A percentile compares a stretch with the other conserved stretches of the same genome.
phyloP scores from a whole-genome alignment of 2,888 invertebrate species.

The Smittia aterrima region DNA sequence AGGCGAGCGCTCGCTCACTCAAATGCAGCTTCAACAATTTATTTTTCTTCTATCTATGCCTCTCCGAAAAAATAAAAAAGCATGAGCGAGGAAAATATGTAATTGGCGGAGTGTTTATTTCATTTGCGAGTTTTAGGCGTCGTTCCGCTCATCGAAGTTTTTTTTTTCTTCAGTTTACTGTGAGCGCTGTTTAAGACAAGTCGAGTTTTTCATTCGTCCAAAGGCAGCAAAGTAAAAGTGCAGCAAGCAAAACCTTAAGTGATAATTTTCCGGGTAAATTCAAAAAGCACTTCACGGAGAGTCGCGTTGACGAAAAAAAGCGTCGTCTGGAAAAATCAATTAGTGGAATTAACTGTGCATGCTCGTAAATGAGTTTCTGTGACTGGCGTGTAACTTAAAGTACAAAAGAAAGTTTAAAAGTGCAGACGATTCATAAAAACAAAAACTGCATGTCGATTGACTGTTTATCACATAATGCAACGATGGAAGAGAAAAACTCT shows the following conservation, averaged over 20 bases:
- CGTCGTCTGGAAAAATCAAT: neutral
- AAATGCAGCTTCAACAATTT: neutral
- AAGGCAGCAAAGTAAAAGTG: neutral
- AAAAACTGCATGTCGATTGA: neutral
- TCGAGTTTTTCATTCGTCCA: neutral
- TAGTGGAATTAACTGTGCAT: neutral
- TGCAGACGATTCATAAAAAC: neutral
- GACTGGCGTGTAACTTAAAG: neutral
- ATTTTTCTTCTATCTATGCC: neutral
- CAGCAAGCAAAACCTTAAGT: neutral
- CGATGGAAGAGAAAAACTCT: no score
- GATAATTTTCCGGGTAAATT: conserved; percentile 15
- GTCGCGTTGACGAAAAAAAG: neutral
- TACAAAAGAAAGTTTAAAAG: conserved; percentile 17
- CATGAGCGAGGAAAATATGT: neutral
- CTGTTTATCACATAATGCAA: no score
- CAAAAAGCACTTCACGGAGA: neutral
- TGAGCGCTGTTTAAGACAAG: conserved; percentile 18
- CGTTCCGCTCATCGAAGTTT: conserved; percentile 26
- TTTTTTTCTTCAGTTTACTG: conserved; percentile 14
- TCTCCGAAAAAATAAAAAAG: neutral
- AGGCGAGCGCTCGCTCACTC: conserved; percentile 6
- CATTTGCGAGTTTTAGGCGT: no score
- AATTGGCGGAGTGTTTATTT: conserved; percentile 13
- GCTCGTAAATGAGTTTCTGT: neutral